These are phyloP conservation scores for Netelia inedita DNA, from an alignment of 2,888 invertebrate genomes.

Conservation along the genomic window DNA sequence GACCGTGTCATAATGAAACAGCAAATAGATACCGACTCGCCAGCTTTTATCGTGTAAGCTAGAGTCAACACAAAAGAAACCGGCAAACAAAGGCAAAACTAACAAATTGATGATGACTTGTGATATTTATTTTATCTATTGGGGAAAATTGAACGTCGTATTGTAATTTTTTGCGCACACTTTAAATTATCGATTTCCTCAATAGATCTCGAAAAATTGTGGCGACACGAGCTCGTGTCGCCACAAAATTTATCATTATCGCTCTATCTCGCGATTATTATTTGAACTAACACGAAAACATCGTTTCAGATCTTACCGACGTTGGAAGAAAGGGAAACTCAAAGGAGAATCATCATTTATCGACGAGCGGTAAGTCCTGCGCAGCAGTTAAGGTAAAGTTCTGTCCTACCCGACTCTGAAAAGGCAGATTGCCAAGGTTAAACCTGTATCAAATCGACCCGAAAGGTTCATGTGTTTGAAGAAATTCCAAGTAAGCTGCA, in stretches of 20 bases:
- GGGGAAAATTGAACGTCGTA: constrained; percentile 14
- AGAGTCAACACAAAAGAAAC: constrained; percentile 21
- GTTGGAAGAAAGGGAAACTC: not conserved
- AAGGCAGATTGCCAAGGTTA: not conserved
- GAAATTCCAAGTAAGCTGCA: not conserved
- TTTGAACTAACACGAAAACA: not conserved
- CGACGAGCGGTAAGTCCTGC: not conserved
- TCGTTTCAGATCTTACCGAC: not conserved
- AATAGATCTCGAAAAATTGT: not conserved
- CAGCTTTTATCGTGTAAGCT: constrained; percentile 7
- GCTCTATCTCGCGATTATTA: constrained; percentile 25
- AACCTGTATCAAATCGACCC: not conserved
- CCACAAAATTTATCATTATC: not conserved
- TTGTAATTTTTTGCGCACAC: constrained; percentile 9
- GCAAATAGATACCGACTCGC: constrained; percentile 43
- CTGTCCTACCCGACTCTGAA: constrained; percentile 7
- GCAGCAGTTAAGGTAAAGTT: not conserved
- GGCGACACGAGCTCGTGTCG: no score
- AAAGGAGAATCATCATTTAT: not conserved
- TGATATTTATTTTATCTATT: constrained; percentile 46
- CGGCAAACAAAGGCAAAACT: constrained; percentile 21
- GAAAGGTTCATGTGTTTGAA: not conserved
- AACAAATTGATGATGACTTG: constrained; percentile 28
- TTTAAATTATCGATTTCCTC: not conserved
- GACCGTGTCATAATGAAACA: constrained; percentile 46